Conservation (phyloP, 37 sponge, comb jelly and placozoan species). For the Halichondria panicea region DNA sequence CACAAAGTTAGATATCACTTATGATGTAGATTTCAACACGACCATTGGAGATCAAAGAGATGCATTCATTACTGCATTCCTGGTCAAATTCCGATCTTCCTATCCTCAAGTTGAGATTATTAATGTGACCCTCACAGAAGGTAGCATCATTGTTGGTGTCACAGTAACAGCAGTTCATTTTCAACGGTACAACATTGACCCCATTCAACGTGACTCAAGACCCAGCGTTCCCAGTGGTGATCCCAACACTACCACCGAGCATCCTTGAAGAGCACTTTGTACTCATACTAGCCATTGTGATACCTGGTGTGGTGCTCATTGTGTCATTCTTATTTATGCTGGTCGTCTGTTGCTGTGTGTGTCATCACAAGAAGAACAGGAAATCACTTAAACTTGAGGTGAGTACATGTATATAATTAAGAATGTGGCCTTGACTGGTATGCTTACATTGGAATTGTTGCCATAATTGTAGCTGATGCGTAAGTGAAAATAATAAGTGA, state of each 20-base stretch:
- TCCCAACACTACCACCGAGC: too few species aligned
- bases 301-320: too few species aligned
- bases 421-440: too few species aligned
- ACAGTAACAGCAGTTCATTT: constrained; percentile 33
- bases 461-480: too few species aligned
- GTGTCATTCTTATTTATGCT: too few species aligned
- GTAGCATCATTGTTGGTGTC: constrained; percentile 48
- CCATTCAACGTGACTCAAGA: constrained; percentile 35
- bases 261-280: constrained; percentile 5
- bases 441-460: too few species aligned
- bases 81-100: neutral
- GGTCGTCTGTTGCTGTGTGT: too few species aligned
- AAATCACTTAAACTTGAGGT: too few species aligned
- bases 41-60: neutral
- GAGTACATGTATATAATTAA: too few species aligned
- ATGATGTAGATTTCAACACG: constrained; percentile 24
- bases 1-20: constrained; percentile 27
- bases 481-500: too few species aligned
- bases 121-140: constrained; percentile 22
- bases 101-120: constrained; percentile 18
- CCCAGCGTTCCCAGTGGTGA: constrained; percentile 25
- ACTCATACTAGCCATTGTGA: constrained; percentile 33
- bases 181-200: constrained; percentile 4
- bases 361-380: too few species aligned
- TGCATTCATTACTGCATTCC: constrained; percentile 27